Base-by-base conservation (phyloP, 2,113 vertebrate species). In the Pongo abelii region DNA sequence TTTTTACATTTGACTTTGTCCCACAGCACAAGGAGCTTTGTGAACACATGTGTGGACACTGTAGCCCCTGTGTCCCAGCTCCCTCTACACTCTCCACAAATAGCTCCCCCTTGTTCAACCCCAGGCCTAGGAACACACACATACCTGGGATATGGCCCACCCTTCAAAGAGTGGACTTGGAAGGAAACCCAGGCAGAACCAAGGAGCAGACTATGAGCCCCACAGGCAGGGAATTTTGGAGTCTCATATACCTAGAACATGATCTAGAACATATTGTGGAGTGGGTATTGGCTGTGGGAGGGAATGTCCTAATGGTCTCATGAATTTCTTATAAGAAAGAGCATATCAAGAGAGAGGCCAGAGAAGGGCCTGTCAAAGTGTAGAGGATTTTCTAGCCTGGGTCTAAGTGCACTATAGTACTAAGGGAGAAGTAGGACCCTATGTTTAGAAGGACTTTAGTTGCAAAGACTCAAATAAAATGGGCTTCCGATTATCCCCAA, bases 391-490 rank as follows among this genome's bases (percentile, higher is more conserved):
- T 17, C 38, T 57, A 81, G 20, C 17, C 10, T 84, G 23, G 3
- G 8, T 93, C 35, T 79, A 69, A 89, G 25, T 22, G 30, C 12
- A 89, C 27, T 46, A 35, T 2, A 78, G 5, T 55, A 88, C 35
- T 80, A 77, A 95, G 20, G 67, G 23, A 64, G 9, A 89, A 81
- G 30, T 43, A 55, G 8, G 12, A 25, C 14, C 69, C 8, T 57
- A 40, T 55, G 18, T 88, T 81, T 93, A 78, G 16, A 91, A 48
- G 17, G 38, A 78, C 78, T 89, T 95, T 90, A 40, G 46, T 30
- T 88, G n/a, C 8, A 81, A 80, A 43, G 8, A 57, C 9, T 59
- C 84, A 95, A 96, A 46, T 70, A 75, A 95, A 95, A 81, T 88
- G 40, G 22, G 32, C 83, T 74, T 86, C 74, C 64, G 1, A 6